Evolutionary conservation across 2,888 invertebrate species (phyloP), one percentile per base, ranked within the genome.

Genomic region (Pharmacophagus antenor): DNA sequence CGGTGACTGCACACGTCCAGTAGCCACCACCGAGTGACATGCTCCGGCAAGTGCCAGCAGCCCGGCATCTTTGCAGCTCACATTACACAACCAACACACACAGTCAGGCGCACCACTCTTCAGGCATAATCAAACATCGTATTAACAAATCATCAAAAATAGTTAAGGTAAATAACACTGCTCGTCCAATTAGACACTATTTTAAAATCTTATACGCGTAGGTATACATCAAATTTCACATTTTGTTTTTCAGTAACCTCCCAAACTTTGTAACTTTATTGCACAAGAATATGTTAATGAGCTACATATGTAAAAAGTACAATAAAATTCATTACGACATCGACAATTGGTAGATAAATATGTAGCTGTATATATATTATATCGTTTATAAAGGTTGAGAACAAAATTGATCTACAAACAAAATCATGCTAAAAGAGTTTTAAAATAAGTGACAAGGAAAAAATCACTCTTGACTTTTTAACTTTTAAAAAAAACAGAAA

Each of bases 1-100:
- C 89, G 76, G 63, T 92, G 91, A 71, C 92, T 92, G 91, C 93
- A 93, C 76, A 92, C 85, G 76, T 93, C 93, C 72, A 93, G 82
- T 75, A 93, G 87, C 93, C 93, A 93, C 93, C 93, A 93, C 66
- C 93, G 92, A 71, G 93, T 93, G 84, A 93, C 92, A 77, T 86
- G 92, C 67, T 91, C 87, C 63, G 89, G 88, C 70, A 89, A 76
- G 70, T 90, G 88, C 89, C 89, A 89, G 73, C 89, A 90, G 60
- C 88, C 88, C 59, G 90, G 90, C 89, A 90, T 31, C 31, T 31
- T 89, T 62, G 65, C n/a, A 37, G 56, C 61, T 67, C 64, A 69
- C 71, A 70, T 58, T 49, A 61, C 60, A 55, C 56, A 31, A 31
- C 31, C 10, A 7, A 49, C 63, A 62, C 62, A 63, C 58, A 58